Base-by-base conservation (phyloP, 2,888 invertebrate species). In the Xestia c-nigrum region DNA sequence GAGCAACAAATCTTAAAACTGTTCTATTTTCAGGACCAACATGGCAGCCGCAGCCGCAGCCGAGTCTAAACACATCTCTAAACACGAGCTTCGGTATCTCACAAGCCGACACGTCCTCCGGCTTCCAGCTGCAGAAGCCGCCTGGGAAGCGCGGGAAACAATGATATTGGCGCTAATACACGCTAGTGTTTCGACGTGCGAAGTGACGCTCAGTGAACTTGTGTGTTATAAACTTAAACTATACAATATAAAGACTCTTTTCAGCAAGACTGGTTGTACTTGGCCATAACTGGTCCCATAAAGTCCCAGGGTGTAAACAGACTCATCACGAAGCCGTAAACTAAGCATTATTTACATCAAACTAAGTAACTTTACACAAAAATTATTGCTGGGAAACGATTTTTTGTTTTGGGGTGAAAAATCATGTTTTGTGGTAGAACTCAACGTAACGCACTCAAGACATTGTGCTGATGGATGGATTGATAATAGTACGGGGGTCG, bases 111-210 rank as follows among this genome's bases (percentile, higher is more conserved):
- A 80, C 63, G 2, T 88, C 90, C 10, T 89, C 92, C 52, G 93
- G 92, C 87, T 98, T 98, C 94, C 97, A 98, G 89, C 96, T 98
- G 63, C 98, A 98, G 94, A 98, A 98, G 89, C 98, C 98, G 47
- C 98, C 98, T 79, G 96, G 96, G 6, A 98, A 98, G 93, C 95
- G 98, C 81, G 97, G 97, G 79, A 98, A 98, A 90, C 97, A 98
- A 95, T 97, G 96, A 97, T 96, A 95, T 88, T 95, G 94, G 94
- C 93, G 93, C 1, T 94, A 93, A 76, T 14, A 73, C 86, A 71
- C 83, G 72, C 46, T 38, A 68, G 85, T 76, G 85, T 64, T 55
- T 52, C 72, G 63, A 80, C 40, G 70, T 55, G 78, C 43, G 84
- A 47, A 75, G 19, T 63, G 72, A 77, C 72, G 47, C 72, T 83